Evolutionary conservation across 2,888 invertebrate genomes (phyloP), one percentile per base, ranked within the genome.

Genomic region (Heliconius erato): DNA sequence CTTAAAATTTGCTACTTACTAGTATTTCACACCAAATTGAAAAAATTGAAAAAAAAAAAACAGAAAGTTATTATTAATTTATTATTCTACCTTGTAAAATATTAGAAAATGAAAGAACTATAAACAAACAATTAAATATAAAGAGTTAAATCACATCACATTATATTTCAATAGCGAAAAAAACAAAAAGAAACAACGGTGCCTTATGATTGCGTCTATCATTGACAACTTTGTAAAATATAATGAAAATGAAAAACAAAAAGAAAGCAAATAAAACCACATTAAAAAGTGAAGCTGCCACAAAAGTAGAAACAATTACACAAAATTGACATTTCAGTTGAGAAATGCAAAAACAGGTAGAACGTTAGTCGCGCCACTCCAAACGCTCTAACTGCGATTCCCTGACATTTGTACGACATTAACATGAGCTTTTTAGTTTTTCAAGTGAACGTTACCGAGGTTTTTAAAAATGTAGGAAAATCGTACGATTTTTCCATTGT

Each of bases 381-480:
- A 65, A 74, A 80, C 23, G 67, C 67, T 80, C 54, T 67, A 69
- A 77, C 76, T 54, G 79, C 79, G 79, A 80, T 82, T 80, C 76
- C 69, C 82, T 82, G 82, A 82, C 82, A 82, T 80, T 77, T 80
- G 71, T 81, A 72, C 72, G 81, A 78, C 78, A 81, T 78, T 82
- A 77, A 82, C 77, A 35, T 63, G 80, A 80, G 76, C 76, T 82
- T 79, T 82, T 82, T 80, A 77, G 76, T 63, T 80, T 82, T 72
- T 77, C 80, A 69, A 82, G 76, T 54, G 76, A 59, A 74, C 79
- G 74, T 82, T 82, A 69, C 79, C 79, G 71, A 59, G 59, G n/a
- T 65, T 79, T 63, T 74, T 65, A 63, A 44, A 32, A 72, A 79
- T 44, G 19, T 65, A 28, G 32, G 35, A 59, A 35, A 59, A 35